phyloP scores from a whole-genome alignment of 2,113 vertebrate species.

The Cercocebus atys region DNA sequence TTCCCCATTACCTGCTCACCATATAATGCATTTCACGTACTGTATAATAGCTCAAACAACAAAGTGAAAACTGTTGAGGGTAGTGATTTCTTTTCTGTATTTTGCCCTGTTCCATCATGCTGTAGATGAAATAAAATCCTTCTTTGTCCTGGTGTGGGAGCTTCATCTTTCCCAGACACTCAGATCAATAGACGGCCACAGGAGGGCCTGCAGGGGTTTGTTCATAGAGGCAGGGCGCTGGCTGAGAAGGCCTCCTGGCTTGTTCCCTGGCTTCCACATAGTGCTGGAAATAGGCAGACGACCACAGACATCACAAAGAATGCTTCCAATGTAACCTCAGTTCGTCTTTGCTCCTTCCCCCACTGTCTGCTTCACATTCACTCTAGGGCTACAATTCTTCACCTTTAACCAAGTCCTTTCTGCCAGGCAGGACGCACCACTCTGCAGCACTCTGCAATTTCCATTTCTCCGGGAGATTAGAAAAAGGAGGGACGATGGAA shows the following conservation, averaged over 20 bases:
- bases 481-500: background rate
- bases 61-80: background rate
- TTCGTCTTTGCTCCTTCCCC: conserved; percentile 43
- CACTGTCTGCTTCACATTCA: background rate
- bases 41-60: background rate
- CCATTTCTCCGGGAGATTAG: background rate
- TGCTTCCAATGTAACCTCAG: background rate
- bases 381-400: background rate
- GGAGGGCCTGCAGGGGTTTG: background rate
- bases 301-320: background rate
- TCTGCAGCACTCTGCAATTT: background rate
- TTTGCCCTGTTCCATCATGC: background rate
- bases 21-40: background rate
- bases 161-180: background rate
- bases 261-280: background rate
- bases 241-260: background rate
- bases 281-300: background rate
- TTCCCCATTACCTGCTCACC: background rate
- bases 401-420: conserved; percentile 38
- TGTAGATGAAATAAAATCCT: background rate
- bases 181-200: background rate
- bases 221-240: background rate
- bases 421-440: background rate
- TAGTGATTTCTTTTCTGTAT: background rate
- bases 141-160: background rate